Conservation (phyloP, 1,140 invertebrate species). For the Gyrodactylus salaris region DNA sequence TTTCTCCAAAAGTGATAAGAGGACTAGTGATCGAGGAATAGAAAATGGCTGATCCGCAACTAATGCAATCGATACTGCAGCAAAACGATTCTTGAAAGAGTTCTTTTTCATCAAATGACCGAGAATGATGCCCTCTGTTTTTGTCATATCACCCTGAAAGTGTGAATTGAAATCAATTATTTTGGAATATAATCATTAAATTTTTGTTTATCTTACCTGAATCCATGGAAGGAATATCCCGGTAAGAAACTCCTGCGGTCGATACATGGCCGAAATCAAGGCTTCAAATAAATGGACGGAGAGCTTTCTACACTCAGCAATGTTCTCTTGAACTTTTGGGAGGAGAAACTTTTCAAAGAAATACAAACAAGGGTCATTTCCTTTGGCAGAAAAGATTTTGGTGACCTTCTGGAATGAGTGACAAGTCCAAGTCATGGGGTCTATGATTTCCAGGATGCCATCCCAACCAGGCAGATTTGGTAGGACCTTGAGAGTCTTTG, state of each 20-base stretch:
- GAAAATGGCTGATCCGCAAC: neutral
- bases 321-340: neutral
- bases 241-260: neutral
- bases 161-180: neutral
- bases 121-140: neutral
- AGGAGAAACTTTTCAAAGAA: neutral
- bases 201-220: neutral
- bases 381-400: neutral
- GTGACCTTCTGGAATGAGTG: neutral
- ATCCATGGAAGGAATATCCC: neutral
- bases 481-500: neutral
- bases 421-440: neutral
- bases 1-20: neutral
- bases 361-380: neutral
- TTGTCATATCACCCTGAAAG: neutral
- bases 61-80: neutral
- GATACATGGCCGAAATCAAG: neutral
- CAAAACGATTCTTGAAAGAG: neutral
- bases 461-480: neutral
- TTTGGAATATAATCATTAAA: neutral
- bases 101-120: neutral
- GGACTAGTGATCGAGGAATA: neutral
- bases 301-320: neutral
- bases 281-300: neutral
- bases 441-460: neutral